Base-by-base conservation (phyloP, 2,797 vertebrate genomes). In the Cryptoblepharus egeriae region DNA sequence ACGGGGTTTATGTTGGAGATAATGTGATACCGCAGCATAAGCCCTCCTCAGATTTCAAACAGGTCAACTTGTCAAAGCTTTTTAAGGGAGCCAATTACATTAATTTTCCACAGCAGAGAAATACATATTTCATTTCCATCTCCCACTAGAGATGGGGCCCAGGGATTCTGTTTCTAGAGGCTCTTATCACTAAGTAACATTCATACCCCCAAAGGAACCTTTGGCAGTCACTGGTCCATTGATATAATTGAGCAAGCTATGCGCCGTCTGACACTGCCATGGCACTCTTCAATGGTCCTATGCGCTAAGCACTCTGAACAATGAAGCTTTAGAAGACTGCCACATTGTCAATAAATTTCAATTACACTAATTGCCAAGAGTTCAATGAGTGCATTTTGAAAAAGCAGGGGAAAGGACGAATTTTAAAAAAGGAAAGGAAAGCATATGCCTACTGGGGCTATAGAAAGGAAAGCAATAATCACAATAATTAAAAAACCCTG, bases 181-280 rank as follows among this genome's bases (percentile, higher is more conserved):
- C 95, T 96, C 97, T 98, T 98, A 98, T 98, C 98, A 96, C 97
- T 96, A 96, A 97, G 97, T 97, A 98, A 97, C 98, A 98, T 97
- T 97, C 96, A 94, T 96, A 97, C 97, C 97, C 97, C 97, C 94
- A 96, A 95, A 97, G 97, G 97, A 97, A 96, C 96, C 96, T 96
- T 96, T 97, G 96, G 97, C 95, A 97, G 97, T 97, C 96, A 96
- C 97, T 97, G 97, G 97, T 96, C 97, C 97, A 97, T 97, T 97
- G 97, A 97, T 97, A 97, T 97, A 98, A 97, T 97, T 97, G 97
- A 97, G 97, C 94, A 92, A 95, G 96, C 96, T 97, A 96, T 96
- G 93, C 96, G 96, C 97, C 95, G 97, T 97, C 96, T 96, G 96
- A 95, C 94, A 96, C 96, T 94, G 95, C 94, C 71, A 85, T 75